Base-by-base conservation (phyloP, 1,140 invertebrate genomes). In the Lepidotrigona ventralis region DNA sequence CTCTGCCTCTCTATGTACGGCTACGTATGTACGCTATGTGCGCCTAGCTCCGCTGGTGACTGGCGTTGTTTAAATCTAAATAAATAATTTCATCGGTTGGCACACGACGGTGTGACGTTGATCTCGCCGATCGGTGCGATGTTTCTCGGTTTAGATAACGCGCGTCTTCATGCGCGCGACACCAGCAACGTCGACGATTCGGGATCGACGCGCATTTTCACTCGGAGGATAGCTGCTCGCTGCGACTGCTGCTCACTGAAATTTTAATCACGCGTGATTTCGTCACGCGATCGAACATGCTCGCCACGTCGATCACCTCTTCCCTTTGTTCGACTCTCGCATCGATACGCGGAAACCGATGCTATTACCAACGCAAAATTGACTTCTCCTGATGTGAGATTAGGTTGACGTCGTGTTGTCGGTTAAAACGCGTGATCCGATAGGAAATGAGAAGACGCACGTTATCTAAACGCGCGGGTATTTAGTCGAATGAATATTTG, bases 51-150 rank as follows among this genome's bases (percentile, higher is more conserved):
- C n/a, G 56, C 75, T 70, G 51, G 71, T 73, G 69, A 73, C 76
- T 81, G 77, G 72, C 81, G 39, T 87, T 82, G 79, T 82, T 91
- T 90, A 87, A 90, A 92, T 93, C 88, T 91, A 92, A 92, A 92
- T 93, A 93, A 93, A 93, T 92, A 90, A 93, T 92, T 86, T 82
- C 85, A 71, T 29, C 72, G 80, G 85, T 81, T 46, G 85, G 51
- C 46, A 21, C 39, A 14, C 23, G 5, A 12, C n/a, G 53, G 86
- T 56, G 75, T 70, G 77, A 88, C 84, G 86, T 86, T 82, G 81
- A 88, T 89, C 85, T 53, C 72, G 81, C 69, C 70, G 87, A 88
- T 88, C 78, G 73, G 51, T 19, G 53, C 63, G 82, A 79, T 73
- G 82, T 63, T 72, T 58, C 71, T 68, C 83, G 86, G 70, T 81